Conservation (phyloP, 2,113 vertebrate genomes). For the Periophthalmus modestus region DNA sequence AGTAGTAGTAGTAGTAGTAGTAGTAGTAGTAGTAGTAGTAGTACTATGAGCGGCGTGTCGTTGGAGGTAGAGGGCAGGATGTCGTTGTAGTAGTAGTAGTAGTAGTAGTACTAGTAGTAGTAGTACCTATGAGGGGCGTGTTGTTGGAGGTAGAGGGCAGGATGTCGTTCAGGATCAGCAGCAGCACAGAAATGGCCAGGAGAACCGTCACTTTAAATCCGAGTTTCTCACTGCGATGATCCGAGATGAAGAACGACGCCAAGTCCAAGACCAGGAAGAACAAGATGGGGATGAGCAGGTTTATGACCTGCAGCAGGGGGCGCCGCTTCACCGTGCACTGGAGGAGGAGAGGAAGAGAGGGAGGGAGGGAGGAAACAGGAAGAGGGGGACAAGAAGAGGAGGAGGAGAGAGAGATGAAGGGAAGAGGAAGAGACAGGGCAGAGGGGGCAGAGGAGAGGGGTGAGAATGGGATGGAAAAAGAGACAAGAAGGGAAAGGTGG, state of each 20-base stretch:
- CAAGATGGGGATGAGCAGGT: conserved; percentile 79
- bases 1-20: neutral
- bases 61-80: too few species aligned
- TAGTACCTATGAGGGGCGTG: conserved; percentile 72
- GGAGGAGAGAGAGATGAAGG: neutral
- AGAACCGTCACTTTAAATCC: conserved; percentile 75
- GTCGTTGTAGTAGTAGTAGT: neutral
- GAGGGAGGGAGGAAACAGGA: neutral
- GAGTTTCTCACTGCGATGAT: conserved; percentile 77
- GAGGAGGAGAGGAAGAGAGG: neutral
- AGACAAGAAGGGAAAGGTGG: too few species aligned
- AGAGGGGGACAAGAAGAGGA: neutral
- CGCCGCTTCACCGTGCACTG: conserved; percentile 77
- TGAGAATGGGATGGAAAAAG: too few species aligned
- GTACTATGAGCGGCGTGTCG: too few species aligned
- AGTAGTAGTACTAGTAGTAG: neutral
- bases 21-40: neutral
- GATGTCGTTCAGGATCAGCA: conserved; percentile 76
- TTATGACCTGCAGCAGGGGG: conserved; percentile 77
- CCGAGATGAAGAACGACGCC: conserved; percentile 77
- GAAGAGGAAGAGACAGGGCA: neutral
- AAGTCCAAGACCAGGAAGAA: conserved; percentile 80
- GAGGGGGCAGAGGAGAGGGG: neutral
- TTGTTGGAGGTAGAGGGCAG: conserved; percentile 72
- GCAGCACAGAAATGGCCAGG: conserved; percentile 73